phyloP scores from a whole-genome alignment of 2,797 vertebrate species.

The Pterois miles region DNA sequence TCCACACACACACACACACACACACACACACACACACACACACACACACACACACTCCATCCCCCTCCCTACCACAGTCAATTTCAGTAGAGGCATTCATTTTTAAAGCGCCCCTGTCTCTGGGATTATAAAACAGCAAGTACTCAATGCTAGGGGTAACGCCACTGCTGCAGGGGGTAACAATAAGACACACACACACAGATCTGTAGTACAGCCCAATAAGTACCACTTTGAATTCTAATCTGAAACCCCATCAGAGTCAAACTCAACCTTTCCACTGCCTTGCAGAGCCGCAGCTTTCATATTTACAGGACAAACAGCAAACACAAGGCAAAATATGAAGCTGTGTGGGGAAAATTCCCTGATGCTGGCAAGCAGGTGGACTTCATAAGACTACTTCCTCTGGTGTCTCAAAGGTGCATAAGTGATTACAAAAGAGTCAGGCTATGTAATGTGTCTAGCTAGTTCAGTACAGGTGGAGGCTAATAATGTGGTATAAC shows the following conservation, averaged over 20 bases:
- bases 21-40: not conserved
- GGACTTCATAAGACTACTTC: slow-evolving; percentile 52
- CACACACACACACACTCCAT: not conserved
- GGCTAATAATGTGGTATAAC: slow-evolving; percentile 23
- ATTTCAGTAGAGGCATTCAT: slow-evolving; percentile 77
- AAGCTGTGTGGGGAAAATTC: slow-evolving; percentile 28
- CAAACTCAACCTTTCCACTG: slow-evolving; percentile 15
- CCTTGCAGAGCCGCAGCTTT: slow-evolving; percentile 25
- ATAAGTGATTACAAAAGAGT: slow-evolving; percentile 32
- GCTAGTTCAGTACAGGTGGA: not conserved
- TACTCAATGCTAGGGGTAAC: slow-evolving; percentile 32
- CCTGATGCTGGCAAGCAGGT: slow-evolving; percentile 3
- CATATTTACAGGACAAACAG: slow-evolving; percentile 71
- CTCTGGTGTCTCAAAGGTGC: slow-evolving; percentile 36
- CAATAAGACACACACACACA: slow-evolving; percentile 23
- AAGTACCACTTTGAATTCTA: slow-evolving; percentile 3
- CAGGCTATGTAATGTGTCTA: not conserved
- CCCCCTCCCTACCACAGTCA: slow-evolving; percentile 42
- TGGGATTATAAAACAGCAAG: slow-evolving; percentile 62
- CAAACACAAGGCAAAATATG: slow-evolving; percentile 38
- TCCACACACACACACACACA: slow-evolving; percentile 10
- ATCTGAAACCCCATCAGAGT: not conserved
- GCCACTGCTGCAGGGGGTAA: slow-evolving; percentile 29
- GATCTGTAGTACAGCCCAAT: not conserved
- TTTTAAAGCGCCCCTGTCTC: slow-evolving; percentile 73